Percentiles rank a stretch among this genome's conserved stretches.
These are phyloP conservation scores for Campoletis raptor DNA, from an alignment of 2,888 invertebrate genomes.

Conservation along the genomic window DNA sequence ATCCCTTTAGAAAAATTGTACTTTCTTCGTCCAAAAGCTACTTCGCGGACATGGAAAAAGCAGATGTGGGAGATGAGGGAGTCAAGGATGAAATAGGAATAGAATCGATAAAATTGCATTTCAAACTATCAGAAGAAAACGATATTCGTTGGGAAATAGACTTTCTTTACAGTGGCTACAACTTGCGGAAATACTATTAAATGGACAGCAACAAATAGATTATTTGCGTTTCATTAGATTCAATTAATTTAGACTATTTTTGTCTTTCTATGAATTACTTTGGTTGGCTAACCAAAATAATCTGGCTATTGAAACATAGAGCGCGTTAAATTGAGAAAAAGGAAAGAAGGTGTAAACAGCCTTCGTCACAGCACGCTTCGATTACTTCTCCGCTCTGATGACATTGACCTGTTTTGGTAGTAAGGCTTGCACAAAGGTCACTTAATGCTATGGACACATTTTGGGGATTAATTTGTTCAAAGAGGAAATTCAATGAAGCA, in stretches of 20 bases:
- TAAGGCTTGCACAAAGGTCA: not conserved
- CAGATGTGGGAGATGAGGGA: not conserved
- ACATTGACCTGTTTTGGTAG: not conserved
- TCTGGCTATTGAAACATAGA: not conserved
- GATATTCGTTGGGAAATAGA: conserved; percentile 11
- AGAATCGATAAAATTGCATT: conserved; percentile 24
- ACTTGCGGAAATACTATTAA: not conserved
- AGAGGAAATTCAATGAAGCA: conserved; percentile 61
- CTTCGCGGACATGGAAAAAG: conserved; percentile 20
- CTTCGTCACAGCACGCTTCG: not conserved
- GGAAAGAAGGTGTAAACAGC: not conserved
- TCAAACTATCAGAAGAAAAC: conserved; percentile 1
- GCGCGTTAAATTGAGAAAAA: not conserved
- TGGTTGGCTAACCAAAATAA: not conserved
- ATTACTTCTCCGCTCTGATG: not conserved
- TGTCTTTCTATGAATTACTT: not conserved
- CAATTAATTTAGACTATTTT: not conserved
- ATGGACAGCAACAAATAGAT: not conserved
- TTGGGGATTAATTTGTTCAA: conserved; percentile 61
- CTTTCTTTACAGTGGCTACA: not conserved
- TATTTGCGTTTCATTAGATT: not conserved
- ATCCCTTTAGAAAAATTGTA: conserved; percentile 32
- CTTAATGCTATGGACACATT: conserved; percentile 52
- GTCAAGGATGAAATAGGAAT: conserved; percentile 1
- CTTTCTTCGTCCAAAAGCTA: conserved; percentile 18